These are phyloP conservation scores for Phengaris alcon DNA, from an alignment of 2,888 invertebrate genomes.

Conservation along the genomic window DNA sequence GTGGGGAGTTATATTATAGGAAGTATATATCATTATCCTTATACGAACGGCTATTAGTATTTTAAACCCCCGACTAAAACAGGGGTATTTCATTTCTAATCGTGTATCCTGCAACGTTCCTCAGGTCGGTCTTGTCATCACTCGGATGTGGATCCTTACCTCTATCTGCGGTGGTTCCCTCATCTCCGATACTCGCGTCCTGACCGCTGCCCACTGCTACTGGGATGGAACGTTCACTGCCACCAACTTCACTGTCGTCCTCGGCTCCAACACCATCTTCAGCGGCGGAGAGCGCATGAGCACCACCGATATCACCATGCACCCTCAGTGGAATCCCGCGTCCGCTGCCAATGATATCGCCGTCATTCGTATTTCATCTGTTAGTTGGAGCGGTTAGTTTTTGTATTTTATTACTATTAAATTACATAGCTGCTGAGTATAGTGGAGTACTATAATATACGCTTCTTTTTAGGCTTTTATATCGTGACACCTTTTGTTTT, in stretches of 20 bases:
- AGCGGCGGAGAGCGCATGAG: slow-evolving; percentile 48
- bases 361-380: slow-evolving; percentile 41
- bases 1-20: too few relatives aligned
- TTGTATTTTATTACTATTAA: too few relatives aligned
- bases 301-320: slow-evolving; percentile 44
- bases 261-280: slow-evolving; percentile 54
- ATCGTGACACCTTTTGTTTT: too few relatives aligned
- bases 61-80: too few relatives aligned
- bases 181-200: slow-evolving; percentile 42
- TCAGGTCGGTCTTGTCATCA: slow-evolving; percentile 55
- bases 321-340: slow-evolving; percentile 47
- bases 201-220: slow-evolving; percentile 57
- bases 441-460: too few relatives aligned
- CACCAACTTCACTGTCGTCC: slow-evolving; percentile 48
- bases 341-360: slow-evolving; percentile 51
- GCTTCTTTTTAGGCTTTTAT: too few relatives aligned
- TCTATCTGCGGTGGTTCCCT: slow-evolving; percentile 56
- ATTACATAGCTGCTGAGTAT: too few relatives aligned
- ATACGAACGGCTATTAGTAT: too few relatives aligned
- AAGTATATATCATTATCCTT: too few relatives aligned
- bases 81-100: too few relatives aligned
- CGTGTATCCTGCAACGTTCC: slow-evolving; percentile 22
- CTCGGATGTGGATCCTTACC: slow-evolving; percentile 45
- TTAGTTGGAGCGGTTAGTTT: slow-evolving; percentile 45
- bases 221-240: slow-evolving; percentile 47